These are phyloP conservation scores for Platichthys stellatus DNA, from an alignment of 2,113 vertebrate species.

Conservation along the genomic window DNA sequence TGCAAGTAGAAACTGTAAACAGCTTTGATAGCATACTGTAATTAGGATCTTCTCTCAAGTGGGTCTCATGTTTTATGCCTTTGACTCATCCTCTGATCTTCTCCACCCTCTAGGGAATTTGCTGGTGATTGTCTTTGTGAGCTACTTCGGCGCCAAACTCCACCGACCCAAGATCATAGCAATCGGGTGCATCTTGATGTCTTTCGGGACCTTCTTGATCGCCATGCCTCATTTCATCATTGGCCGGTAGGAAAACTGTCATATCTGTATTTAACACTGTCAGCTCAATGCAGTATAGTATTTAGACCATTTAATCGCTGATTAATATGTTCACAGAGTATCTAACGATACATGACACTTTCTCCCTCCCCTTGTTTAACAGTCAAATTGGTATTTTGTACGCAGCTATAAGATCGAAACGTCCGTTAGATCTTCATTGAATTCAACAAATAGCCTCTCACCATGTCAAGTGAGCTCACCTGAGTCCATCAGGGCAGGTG, in stretches of 20 bases:
- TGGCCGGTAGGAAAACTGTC: slow-evolving; percentile 83
- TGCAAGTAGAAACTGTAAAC: background rate
- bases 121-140: slow-evolving; percentile 93
- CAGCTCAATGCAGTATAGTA: too few relatives aligned
- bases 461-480: slow-evolving; percentile 84
- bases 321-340: slow-evolving; percentile 29
- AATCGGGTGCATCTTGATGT: slow-evolving; percentile 91
- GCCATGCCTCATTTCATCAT: slow-evolving; percentile 94
- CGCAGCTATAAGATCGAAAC: slow-evolving; percentile 90
- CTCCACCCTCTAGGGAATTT: slow-evolving; percentile 86
- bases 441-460: slow-evolving; percentile 82
- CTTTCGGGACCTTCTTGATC: slow-evolving; percentile 90
- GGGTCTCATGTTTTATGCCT: background rate
- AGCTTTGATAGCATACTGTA: background rate
- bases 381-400: slow-evolving; percentile 77
- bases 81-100: slow-evolving; percentile 17
- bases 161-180: slow-evolving; percentile 95
- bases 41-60: background rate
- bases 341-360: slow-evolving; percentile 62
- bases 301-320: background rate
- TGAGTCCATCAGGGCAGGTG: slow-evolving; percentile 65
- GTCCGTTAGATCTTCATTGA: slow-evolving; percentile 79
- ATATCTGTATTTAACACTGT: background rate
- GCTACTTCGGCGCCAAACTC: slow-evolving; percentile 94
- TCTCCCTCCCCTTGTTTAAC: slow-evolving; percentile 70